A percentile compares a stretch with the other conserved stretches of the same genome.
Evolutionary conservation across 2,888 invertebrate species (phyloP).

Genomic region (Ischnura elegans): DNA sequence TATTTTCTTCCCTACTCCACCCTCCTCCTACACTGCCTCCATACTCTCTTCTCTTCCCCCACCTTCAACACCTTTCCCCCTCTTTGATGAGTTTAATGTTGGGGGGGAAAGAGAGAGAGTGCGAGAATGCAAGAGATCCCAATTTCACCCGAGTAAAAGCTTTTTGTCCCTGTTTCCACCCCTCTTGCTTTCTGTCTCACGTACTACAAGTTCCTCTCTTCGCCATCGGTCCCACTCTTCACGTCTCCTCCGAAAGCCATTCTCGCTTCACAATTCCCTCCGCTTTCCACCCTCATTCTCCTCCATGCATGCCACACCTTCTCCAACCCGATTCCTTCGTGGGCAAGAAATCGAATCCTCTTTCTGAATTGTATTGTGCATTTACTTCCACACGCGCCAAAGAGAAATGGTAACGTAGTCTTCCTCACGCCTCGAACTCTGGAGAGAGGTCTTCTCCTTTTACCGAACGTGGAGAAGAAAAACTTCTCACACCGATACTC

Average conservation of each 20-base stretch:
- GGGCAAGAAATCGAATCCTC: neutral
- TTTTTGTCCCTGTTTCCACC: neutral
- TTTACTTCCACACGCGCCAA: too few relatives aligned
- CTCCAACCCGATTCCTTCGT: neutral
- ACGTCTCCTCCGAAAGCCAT: neutral
- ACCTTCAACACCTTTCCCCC: neutral
- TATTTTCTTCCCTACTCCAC: neutral
- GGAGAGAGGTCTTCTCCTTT: too few relatives aligned
- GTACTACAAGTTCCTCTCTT: neutral
- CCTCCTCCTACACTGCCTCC: neutral
- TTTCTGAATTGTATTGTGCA: neutral
- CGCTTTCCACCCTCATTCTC: too few relatives aligned
- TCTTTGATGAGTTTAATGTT: constrained; percentile 4
- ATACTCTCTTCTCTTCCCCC: neutral
- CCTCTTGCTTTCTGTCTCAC: neutral
- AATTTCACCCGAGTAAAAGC: constrained; percentile 31
- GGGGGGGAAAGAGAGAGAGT: neutral
- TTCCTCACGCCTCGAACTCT: too few relatives aligned
- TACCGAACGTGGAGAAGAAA: too few relatives aligned
- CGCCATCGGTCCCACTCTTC: neutral
- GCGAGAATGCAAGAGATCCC: neutral
- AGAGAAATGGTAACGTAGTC: too few relatives aligned
- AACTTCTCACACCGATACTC: too few relatives aligned
- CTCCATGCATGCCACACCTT: neutral
- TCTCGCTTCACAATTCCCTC: neutral